Conservation (phyloP, 1,140 invertebrate genomes). For the Doryteuthis pealeii region DNA sequence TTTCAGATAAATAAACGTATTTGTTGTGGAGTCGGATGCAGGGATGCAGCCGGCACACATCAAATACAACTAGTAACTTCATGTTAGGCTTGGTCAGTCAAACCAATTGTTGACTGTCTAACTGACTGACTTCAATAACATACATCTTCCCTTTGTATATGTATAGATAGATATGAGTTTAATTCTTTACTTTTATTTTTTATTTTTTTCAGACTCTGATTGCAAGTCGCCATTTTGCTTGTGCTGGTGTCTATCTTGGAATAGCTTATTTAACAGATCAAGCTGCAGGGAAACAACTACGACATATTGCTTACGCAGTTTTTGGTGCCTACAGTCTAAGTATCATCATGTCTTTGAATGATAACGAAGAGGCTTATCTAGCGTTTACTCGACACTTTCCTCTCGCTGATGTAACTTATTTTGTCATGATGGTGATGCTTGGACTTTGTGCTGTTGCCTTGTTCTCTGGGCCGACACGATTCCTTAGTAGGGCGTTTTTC, state of each 20-base stretch:
- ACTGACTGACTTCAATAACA: too few relatives aligned
- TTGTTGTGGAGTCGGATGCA: too few relatives aligned
- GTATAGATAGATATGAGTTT: too few relatives aligned
- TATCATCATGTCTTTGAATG: constrained; percentile 36
- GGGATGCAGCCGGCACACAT: too few relatives aligned
- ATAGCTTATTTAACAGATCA: constrained; percentile 34
- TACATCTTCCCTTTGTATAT: not conserved
- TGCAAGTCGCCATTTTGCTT: constrained; percentile 33
- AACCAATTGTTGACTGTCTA: too few relatives aligned
- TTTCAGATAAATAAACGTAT: too few relatives aligned
- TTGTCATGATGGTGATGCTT: constrained; percentile 33
- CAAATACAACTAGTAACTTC: too few relatives aligned
- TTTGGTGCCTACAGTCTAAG: constrained; percentile 42
- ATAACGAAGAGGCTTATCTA: constrained; percentile 30
- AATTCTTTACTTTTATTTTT: too few relatives aligned
- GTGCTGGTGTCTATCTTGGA: constrained; percentile 39
- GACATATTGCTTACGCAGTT: constrained; percentile 37
- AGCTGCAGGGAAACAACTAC: constrained; percentile 27
- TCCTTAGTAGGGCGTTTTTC: constrained; percentile 36
- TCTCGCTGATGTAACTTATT: constrained; percentile 39
- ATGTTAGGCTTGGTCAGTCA: too few relatives aligned
- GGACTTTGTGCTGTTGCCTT: constrained; percentile 42
- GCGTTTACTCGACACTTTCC: constrained; percentile 39
- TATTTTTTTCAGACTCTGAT: constrained; percentile 33
- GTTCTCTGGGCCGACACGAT: constrained; percentile 38